Evolutionary conservation across 2,113 vertebrate genomes (phyloP).

Genomic region (Hemibagrus wyckioides): DNA sequence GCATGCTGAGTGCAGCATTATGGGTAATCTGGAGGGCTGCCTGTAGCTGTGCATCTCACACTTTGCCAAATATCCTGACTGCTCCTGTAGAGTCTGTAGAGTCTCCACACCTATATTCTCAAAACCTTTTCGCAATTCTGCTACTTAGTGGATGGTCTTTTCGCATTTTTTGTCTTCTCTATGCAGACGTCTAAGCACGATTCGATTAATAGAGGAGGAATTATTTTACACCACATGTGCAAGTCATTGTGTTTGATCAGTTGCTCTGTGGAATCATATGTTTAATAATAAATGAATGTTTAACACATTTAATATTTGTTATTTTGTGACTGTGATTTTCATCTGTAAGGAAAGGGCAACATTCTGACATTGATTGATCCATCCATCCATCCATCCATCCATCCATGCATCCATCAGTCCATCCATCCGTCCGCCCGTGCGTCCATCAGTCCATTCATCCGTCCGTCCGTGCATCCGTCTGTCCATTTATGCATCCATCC

Average conservation of each 20-base stretch:
- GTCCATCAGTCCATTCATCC: no score
- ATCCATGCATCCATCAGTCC: no score
- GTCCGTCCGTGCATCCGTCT: no score
- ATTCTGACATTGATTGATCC: no score
- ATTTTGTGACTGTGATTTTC: background rate
- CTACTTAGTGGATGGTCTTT: background rate
- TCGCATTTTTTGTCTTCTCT: background rate
- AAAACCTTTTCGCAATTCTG: background rate
- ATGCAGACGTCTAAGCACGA: background rate
- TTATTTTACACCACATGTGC: background rate
- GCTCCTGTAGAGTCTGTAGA: background rate
- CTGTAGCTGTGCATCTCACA: slow-evolving; percentile 65
- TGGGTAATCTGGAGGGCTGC: slow-evolving; percentile 71
- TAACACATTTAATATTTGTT: background rate
- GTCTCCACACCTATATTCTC: background rate
- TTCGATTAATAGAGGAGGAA: background rate
- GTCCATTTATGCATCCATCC: no score
- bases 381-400: no score
- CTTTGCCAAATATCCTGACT: slow-evolving; percentile 22
- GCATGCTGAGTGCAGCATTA: slow-evolving; percentile 65
- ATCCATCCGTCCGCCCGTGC: no score
- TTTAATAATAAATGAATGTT: slow-evolving; percentile 8
- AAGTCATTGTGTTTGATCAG: background rate
- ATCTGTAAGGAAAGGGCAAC: background rate
- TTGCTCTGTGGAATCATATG: background rate